Percentiles rank a stretch among this genome's conserved stretches.
Evolutionary conservation across 2,113 vertebrate species (phyloP).

Genomic region (Ceuthmochares aereus): DNA sequence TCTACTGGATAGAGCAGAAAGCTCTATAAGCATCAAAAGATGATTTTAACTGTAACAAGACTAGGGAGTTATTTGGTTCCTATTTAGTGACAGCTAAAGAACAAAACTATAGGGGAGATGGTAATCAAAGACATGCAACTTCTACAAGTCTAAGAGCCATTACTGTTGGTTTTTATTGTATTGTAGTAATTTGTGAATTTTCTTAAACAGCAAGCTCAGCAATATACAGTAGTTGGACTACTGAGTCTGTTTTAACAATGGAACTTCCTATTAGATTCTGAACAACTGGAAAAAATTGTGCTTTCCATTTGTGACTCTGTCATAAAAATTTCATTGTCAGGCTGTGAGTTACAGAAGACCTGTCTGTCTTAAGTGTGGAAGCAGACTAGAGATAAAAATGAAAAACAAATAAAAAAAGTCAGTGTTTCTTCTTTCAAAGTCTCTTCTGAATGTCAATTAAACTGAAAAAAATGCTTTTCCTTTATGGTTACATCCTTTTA

Average conservation of each 20-base stretch:
- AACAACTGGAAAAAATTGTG: neutral
- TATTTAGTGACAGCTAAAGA: neutral
- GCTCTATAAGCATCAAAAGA: neutral
- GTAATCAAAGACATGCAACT: neutral
- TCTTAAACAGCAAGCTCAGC: neutral
- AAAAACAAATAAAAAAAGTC: neutral
- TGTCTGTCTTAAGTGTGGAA: neutral
- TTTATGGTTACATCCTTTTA: neutral
- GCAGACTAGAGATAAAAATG: neutral
- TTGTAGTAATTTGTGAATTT: conserved; percentile 6
- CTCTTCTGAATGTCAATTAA: neutral
- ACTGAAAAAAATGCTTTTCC: neutral
- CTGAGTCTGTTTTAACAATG: neutral
- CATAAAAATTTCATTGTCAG: neutral
- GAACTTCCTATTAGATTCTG: neutral
- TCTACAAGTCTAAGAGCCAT: neutral
- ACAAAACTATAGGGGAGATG: neutral
- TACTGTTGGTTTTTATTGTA: neutral
- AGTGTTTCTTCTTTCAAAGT: neutral
- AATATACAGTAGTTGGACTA: neutral
- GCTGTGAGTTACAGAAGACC: neutral
- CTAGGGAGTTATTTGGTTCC: neutral
- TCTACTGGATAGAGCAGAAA: neutral
- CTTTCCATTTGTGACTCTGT: neutral
- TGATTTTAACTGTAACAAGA: neutral